Base-by-base conservation (phyloP, 2,888 invertebrate species). In the Hololepta plana region DNA sequence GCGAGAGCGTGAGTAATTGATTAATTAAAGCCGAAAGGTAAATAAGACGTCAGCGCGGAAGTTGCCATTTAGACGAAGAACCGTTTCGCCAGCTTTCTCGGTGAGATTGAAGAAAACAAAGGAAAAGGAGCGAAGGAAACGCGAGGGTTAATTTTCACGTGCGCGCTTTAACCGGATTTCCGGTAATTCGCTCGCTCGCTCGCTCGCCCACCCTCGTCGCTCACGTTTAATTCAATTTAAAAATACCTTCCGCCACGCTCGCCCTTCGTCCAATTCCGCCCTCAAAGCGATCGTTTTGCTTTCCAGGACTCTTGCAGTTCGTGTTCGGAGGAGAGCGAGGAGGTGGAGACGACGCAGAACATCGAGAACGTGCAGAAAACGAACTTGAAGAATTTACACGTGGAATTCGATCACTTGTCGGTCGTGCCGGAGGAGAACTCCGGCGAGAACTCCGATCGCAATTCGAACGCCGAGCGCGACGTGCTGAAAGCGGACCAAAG, bases 371-470 rank as follows among this genome's bases (percentile, higher is more conserved):
- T 51, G 20, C 53, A 57, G 34, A 53, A 55, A 39, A 53, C 52
- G 20, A 53, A 59, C 50, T 35, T 59, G 46, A 48, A 62, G 47
- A 52, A 57, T 47, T 40, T 63, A 41, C 41, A 53, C 42, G 55
- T 67, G 39, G 60, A 65, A 47, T 79, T 76, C 52, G 75, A 79
- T 51, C 74, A 76, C 47, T 60, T 80, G 24, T 74, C 74, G 31
- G 69, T 79, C 12, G 79, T 80, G 22, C 73, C 74, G 4, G 80
- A 80, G 45, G 80, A 79, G 42, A 71, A 63, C 11, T 52, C 52
- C 3, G 45, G 47, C 14, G 55, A 55, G 34, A 55, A 53, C 31
- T 53, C 53, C 6, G 53, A 53, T 20, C 44, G 43, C 31, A 49
- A 43, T 31, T 50, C 50, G 5, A 39, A 39, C 27, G 29, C 28